Evolutionary conservation across 2,113 vertebrate genomes (phyloP).

Genomic region (Theropithecus gelada): DNA sequence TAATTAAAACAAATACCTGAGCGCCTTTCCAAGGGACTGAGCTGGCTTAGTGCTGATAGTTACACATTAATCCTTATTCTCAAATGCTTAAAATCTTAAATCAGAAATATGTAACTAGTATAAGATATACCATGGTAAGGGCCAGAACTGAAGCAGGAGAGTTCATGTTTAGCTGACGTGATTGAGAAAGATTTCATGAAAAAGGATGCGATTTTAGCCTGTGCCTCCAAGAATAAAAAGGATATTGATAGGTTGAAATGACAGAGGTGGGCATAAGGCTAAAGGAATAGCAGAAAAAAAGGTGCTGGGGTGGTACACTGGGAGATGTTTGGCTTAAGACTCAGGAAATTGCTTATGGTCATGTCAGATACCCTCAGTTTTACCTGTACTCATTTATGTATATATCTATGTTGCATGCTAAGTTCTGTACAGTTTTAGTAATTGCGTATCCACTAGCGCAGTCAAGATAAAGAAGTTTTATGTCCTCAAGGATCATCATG

Average conservation of each 20-base stretch:
- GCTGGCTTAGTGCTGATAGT: not conserved
- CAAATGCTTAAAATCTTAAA: not conserved
- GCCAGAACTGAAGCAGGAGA: not conserved
- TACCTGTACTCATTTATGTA: not conserved
- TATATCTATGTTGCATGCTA: not conserved
- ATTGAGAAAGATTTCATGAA: not conserved
- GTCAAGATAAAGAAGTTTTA: not conserved
- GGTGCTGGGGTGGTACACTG: not conserved
- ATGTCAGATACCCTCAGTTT: not conserved
- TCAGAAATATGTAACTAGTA: conserved; percentile 4
- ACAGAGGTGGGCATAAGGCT: not conserved
- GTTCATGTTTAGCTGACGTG: not conserved
- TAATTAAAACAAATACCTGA: conserved; percentile 2
- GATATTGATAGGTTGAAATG: not conserved
- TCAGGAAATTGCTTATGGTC: not conserved
- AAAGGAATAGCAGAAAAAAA: conserved; percentile 11
- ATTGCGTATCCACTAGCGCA: not conserved
- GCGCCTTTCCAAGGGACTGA: not conserved
- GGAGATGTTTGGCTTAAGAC: conserved; percentile 22
- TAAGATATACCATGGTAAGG: not conserved
- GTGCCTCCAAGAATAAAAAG: not conserved
- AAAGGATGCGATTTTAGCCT: not conserved
- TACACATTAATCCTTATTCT: not conserved
- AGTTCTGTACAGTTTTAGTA: not conserved
- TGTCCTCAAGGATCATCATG: not conserved